These are phyloP conservation scores for Sinodicranocentrus sp. DNA, from an alignment of 2,888 invertebrate genomes.

Conservation along the genomic window DNA sequence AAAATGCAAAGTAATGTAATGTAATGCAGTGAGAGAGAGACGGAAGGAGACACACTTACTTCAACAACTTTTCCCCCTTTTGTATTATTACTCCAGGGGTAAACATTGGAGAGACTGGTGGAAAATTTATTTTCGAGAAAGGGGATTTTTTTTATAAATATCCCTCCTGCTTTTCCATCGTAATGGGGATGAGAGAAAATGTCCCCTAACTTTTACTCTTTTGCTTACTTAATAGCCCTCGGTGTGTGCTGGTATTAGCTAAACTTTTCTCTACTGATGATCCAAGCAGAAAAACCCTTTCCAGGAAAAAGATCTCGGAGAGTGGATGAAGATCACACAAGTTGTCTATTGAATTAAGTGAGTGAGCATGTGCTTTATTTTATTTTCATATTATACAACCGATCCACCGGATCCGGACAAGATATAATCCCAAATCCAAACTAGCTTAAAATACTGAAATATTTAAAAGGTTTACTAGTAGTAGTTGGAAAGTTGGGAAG, in stretches of 20 bases:
- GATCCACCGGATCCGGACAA: too few species aligned
- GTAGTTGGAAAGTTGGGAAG: too few species aligned
- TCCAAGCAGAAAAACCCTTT: not conserved
- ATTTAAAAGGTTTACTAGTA: too few species aligned
- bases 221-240: not conserved
- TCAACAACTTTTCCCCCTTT: not conserved
- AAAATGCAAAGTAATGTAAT: not conserved
- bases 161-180: too few species aligned
- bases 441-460: too few species aligned
- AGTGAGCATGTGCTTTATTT: conserved; percentile 5
- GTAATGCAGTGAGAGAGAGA: not conserved
- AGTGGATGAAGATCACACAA: not conserved
- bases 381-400: conserved; percentile 11
- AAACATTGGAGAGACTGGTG: too few species aligned
- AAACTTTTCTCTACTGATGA: not conserved
- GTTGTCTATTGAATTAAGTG: conserved; percentile 48
- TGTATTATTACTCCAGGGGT: conserved; percentile 6
- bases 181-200: not conserved
- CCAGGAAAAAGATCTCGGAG: too few species aligned
- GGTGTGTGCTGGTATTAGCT: not conserved
- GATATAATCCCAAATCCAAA: too few species aligned
- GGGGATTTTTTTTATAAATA: too few species aligned
- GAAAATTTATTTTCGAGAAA: too few species aligned
- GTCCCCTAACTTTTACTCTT: conserved; percentile 7
- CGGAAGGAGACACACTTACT: too few species aligned